Conservation (phyloP, 2,113 vertebrate genomes). For the Mixornis gularis region DNA sequence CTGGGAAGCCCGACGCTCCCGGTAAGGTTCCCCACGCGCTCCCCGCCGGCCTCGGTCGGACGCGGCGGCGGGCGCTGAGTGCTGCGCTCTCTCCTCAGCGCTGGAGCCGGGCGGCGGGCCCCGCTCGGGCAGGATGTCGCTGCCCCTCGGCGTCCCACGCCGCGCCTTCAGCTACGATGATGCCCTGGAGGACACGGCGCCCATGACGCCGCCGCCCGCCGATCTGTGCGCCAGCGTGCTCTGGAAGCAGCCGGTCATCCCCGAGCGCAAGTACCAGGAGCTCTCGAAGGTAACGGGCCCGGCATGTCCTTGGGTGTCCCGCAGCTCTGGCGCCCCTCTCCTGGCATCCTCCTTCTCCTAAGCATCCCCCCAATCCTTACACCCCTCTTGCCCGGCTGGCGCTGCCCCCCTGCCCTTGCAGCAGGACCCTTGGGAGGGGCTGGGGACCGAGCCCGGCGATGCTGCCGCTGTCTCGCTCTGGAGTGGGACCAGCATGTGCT, state of each 20-base stretch:
- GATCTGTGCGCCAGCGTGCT: slow-evolving; percentile 76
- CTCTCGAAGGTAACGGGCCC: slow-evolving; percentile 77
- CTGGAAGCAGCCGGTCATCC: slow-evolving; percentile 87
- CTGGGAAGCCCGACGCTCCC: slow-evolving; percentile 68
- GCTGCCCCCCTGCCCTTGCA: neutral
- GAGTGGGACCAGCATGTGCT: rapidly evolving
- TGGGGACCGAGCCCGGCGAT: neutral
- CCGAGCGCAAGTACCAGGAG: slow-evolving; percentile 83
- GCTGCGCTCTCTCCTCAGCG: slow-evolving; percentile 69
- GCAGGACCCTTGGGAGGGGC: neutral
- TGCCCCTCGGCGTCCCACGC: slow-evolving; percentile 78
- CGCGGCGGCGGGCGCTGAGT: neutral
- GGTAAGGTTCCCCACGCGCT: slow-evolving; percentile 58
- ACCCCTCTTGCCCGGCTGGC: neutral
- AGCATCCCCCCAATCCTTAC: neutral
- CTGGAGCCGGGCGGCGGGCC: slow-evolving; percentile 69
- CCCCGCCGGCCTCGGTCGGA: neutral
- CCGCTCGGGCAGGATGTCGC: slow-evolving; percentile 75
- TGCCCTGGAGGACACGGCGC: slow-evolving; percentile 77
- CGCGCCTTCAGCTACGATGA: slow-evolving; percentile 87
- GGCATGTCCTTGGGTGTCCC: neutral
- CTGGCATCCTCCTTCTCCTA: neutral
- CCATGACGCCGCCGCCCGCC: slow-evolving; percentile 84
- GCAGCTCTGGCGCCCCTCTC: neutral
- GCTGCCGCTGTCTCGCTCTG: neutral